Conservation (phyloP, 2,797 vertebrate genomes). For the Oreochromis mossambicus region DNA sequence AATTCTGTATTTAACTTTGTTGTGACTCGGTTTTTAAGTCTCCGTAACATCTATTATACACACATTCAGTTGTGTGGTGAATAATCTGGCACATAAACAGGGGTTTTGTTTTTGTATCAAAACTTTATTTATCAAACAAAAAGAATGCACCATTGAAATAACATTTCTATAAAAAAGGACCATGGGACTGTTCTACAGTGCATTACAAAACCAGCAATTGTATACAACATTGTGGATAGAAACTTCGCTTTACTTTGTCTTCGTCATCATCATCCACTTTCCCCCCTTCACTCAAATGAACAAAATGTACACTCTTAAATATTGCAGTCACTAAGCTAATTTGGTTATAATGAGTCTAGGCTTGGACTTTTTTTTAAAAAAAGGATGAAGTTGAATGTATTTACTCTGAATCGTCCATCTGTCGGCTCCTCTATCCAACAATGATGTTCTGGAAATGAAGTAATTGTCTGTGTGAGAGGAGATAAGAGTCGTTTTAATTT, state of each 20-base stretch:
- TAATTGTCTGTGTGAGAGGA: constrained; percentile 44
- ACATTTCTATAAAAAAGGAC: constrained; percentile 96
- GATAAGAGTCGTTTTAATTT: constrained; percentile 51
- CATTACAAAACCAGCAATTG: constrained; percentile 91
- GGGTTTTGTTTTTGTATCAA: constrained; percentile 85
- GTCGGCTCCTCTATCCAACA: constrained; percentile 8
- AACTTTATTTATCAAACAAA: constrained; percentile 97
- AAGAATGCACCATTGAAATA: constrained; percentile 94
- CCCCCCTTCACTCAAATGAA: constrained; percentile 63
- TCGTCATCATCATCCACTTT: not conserved
- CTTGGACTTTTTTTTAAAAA: constrained; percentile 59
- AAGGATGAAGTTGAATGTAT: constrained; percentile 64
- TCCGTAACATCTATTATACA: not conserved
- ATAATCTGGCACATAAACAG: not conserved
- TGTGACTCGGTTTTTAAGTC: not conserved
- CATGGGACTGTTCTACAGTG: constrained; percentile 91
- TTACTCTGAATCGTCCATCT: constrained; percentile 14
- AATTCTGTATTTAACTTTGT: not conserved
- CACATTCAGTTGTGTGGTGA: not conserved
- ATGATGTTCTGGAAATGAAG: constrained; percentile 53
- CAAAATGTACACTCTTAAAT: constrained; percentile 83
- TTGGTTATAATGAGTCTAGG: constrained; percentile 84
- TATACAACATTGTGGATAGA: constrained; percentile 91
- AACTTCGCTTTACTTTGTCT: constrained; percentile 63
- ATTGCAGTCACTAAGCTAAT: constrained; percentile 88